Percentiles rank a stretch among this genome's conserved stretches.
Evolutionary conservation across 35 echinoderm and acorn worm genomes (phyloP).

Genomic region (Diadema setosum): DNA sequence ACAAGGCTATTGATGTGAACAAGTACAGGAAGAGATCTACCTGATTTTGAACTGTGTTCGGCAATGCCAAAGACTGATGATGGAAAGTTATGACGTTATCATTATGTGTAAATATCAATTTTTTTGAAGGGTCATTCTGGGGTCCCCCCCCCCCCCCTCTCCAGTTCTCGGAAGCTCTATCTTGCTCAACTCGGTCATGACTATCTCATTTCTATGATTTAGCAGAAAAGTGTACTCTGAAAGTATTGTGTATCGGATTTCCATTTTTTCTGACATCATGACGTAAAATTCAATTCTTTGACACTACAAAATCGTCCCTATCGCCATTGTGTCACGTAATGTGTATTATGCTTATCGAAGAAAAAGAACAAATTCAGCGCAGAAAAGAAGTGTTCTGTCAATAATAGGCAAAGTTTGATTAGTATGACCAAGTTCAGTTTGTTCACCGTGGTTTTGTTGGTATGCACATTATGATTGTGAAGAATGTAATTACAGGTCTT

Average conservation of each 20-base stretch:
- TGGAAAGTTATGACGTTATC: background rate
- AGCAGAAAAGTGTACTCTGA: too few relatives aligned
- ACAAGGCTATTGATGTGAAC: background rate
- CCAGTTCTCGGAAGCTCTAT: background rate
- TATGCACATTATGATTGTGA: background rate
- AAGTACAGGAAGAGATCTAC: background rate
- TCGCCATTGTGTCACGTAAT: background rate
- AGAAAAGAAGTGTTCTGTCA: background rate
- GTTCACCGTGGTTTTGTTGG: background rate
- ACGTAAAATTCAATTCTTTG: background rate
- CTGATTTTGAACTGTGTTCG: background rate
- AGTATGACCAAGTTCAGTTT: background rate
- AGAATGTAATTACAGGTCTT: background rate
- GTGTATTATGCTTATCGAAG: background rate
- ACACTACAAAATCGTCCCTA: background rate
- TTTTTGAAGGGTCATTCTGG: background rate
- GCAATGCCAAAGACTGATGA: background rate
- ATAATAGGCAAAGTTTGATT: background rate
- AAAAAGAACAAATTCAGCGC: background rate
- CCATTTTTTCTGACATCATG: background rate
- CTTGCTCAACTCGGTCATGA: background rate
- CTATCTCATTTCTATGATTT: background rate
- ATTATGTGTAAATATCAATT: background rate
- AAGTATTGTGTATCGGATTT: background rate
- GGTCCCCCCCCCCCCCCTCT: background rate